These are phyloP conservation scores for Chiloscyllium plagiosum DNA, from an alignment of 2,113 vertebrate genomes.

Conservation along the genomic window DNA sequence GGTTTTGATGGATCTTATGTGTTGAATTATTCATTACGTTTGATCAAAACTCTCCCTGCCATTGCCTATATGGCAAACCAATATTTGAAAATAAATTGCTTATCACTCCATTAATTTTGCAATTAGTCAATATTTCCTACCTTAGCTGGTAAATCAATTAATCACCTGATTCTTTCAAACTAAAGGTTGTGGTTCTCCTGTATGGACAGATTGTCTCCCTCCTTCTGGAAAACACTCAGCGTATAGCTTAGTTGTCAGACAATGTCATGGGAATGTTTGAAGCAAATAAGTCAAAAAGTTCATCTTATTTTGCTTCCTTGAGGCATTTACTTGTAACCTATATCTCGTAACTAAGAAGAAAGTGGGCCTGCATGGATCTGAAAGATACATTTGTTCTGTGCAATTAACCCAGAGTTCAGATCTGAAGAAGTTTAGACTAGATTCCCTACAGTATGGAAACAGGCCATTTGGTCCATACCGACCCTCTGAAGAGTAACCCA, in stretches of 20 bases:
- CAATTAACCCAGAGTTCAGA: not conserved
- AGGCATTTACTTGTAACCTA: not conserved
- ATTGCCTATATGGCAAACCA: not conserved
- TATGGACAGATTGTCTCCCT: not conserved
- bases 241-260: too few relatives aligned
- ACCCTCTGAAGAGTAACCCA: too few relatives aligned
- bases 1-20: not conserved
- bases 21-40: conserved; percentile 10
- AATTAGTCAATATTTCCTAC: not conserved
- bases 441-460: too few relatives aligned
- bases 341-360: not conserved
- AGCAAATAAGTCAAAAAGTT: not conserved
- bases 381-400: not conserved
- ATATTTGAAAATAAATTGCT: conserved; percentile 1
- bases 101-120: conserved; percentile 17
- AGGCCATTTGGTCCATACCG: too few relatives aligned
- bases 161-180: not conserved
- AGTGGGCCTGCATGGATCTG: not conserved
- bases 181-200: not conserved
- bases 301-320: not conserved
- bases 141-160: not conserved
- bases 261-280: not conserved
- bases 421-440: not conserved
- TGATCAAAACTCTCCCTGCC: too few relatives aligned
- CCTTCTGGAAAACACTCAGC: too few relatives aligned